Base-by-base conservation (phyloP, 1,140 invertebrate genomes). In the Meloidogyne floridensis region DNA sequence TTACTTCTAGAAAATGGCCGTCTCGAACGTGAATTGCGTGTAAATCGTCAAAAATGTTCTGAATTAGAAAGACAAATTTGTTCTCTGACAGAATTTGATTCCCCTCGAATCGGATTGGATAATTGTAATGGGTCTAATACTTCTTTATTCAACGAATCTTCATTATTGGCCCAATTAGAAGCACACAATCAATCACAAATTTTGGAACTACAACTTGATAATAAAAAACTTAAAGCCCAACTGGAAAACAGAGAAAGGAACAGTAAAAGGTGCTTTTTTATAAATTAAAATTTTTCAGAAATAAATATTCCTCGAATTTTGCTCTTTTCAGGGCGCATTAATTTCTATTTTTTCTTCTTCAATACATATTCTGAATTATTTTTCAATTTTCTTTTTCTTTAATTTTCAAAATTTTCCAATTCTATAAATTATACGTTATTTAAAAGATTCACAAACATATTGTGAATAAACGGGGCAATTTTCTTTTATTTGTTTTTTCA, bases 1-100 rank as follows among this genome's bases (percentile, higher is more conserved):
- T 65, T 84, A 47, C 69, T 84, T n/a, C 18, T 84, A 8, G 83
- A 84, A 59, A 84, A 84, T 81, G 83, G 83, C 7, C 80, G 83
- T 7, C 77, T 84, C 20, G 84, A 85, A 56, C 77, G 83, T 18
- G 83, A 84, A 72, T 80, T 70, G n/a, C 86, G 83, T 59, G 84
- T 73, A 0, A 76, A 84, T 70, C 51, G 81, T 6, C 73, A 85
- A 72, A 84, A 84, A 8, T 80, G 77, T n/a, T 47, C 74, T 72
- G 84, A 84, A 51, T 72, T 84, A 13, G 80, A 84, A 72, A 43
- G 84, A 51, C 56, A 81, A 43, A 75, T 76, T 8, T 71, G 81
- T 43, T 42, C 51, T 72, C 47, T 47, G 18, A 42, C 75, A 11
- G 81, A 82, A n/a, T 56, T 74, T 47, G n/a, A 83, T 32, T 73